Conservation (phyloP, 2,888 invertebrate species). For the Conus canariensis region DNA sequence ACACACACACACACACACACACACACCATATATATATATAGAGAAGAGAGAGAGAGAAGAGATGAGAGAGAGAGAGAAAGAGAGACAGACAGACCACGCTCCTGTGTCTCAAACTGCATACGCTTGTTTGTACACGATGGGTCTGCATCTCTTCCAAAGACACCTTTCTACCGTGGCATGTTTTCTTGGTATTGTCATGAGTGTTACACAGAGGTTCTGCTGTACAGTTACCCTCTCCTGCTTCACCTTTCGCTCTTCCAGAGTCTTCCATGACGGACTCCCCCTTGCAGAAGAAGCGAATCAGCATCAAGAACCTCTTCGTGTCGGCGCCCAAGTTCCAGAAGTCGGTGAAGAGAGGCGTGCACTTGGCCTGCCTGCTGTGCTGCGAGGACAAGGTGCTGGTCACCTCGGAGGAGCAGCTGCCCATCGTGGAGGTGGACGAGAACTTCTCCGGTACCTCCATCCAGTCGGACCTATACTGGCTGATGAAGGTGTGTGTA, state of each 20-base stretch:
- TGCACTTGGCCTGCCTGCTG: conserved; percentile 94
- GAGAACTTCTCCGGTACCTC: conserved; percentile 92
- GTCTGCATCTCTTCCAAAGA: too few species aligned
- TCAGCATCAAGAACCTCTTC: conserved; percentile 94
- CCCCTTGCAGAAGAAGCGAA: conserved; percentile 81
- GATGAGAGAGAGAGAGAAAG: too few species aligned
- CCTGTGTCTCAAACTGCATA: too few species aligned
- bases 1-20: too few species aligned
- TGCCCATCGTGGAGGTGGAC: conserved; percentile 97
- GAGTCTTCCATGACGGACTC: conserved; percentile 57
- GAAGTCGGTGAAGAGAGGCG: conserved; percentile 93
- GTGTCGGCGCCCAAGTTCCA: conserved; percentile 98
- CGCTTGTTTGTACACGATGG: too few species aligned
- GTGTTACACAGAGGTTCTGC: too few species aligned
- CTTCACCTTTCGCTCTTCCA: conserved; percentile 8
- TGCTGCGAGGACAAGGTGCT: conserved; percentile 97
- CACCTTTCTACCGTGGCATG: too few species aligned
- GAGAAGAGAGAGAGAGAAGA: too few species aligned
- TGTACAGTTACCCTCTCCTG: too few species aligned
- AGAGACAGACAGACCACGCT: too few species aligned
- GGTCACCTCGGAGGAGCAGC: conserved; percentile 97
- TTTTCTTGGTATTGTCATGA: too few species aligned
- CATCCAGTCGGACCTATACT: conserved; percentile 95
- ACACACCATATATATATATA: too few species aligned
- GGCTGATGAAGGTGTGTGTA: conserved; percentile 92